phyloP scores from a whole-genome alignment of 2,113 vertebrate genomes.

The Polypterus senegalus region DNA sequence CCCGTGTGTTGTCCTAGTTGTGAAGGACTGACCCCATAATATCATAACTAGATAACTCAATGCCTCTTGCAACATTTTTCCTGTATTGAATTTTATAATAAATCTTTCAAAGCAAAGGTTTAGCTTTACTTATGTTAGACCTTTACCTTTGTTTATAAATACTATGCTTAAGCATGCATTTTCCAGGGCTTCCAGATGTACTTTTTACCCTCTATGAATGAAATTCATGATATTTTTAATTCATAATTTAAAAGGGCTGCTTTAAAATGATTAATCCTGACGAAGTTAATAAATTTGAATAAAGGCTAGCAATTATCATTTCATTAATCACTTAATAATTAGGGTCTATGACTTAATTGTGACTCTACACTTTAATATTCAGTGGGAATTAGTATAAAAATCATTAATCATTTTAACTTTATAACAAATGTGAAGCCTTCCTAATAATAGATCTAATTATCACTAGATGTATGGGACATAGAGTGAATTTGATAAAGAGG shows the following conservation, averaged over 20 bases:
- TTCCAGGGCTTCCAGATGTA: no score
- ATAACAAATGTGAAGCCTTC: conserved; percentile 57
- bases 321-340: conserved; percentile 73
- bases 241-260: conserved; percentile 27
- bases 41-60: no score
- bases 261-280: conserved; percentile 47
- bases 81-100: no score
- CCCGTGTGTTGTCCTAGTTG: no score
- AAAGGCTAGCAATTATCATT: conserved; percentile 52
- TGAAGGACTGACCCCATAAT: no score
- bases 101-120: no score
- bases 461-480: conserved; percentile 11
- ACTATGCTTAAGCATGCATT: no score
- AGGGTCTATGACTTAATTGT: conserved; percentile 47
- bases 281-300: conserved; percentile 42
- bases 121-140: no score
- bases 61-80: no score
- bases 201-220: no score
- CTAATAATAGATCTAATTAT: conserved; percentile 50
- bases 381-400: conserved; percentile 48
- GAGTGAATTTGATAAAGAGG: conserved; percentile 12
- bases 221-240: no score
- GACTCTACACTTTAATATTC: conserved; percentile 51
- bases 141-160: no score
- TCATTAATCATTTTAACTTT: conserved; percentile 47